A percentile compares a stretch with the other conserved stretches of the same genome.
phyloP scores from a whole-genome alignment of 2,113 vertebrate genomes.

The Puma concolor region DNA sequence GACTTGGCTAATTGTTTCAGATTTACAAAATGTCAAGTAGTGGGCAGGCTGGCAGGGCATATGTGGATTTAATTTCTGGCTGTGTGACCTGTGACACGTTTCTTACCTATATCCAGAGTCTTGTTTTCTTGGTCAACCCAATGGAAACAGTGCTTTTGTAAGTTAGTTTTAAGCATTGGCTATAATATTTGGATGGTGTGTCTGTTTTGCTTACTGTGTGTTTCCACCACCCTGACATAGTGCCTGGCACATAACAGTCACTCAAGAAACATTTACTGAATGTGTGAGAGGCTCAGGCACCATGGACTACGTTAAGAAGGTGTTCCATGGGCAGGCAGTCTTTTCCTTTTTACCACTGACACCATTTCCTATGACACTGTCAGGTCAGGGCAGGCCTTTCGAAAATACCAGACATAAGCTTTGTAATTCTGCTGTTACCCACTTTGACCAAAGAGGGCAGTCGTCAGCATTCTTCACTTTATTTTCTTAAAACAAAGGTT shows the following conservation, averaged over 20 bases:
- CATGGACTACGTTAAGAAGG: neutral
- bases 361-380: neutral
- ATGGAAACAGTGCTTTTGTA: neutral
- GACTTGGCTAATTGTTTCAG: neutral
- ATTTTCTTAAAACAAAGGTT: neutral
- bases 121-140: neutral
- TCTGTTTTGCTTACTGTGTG: neutral
- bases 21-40: neutral
- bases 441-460: conserved; percentile 50
- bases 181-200: neutral
- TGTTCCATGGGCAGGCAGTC: neutral
- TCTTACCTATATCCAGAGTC: neutral
- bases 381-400: neutral
- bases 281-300: neutral
- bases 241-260: neutral
- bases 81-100: neutral
- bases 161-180: neutral
- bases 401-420: neutral
- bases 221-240: neutral
- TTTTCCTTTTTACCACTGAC: neutral
- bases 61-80: neutral
- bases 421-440: neutral
- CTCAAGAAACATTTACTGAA: neutral
- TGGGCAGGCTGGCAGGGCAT: neutral
- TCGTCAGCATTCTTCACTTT: neutral